Evolutionary conservation across 53 echinoderm and acorn worm genomes (phyloP).

Genomic region (Stichopus horrens): DNA sequence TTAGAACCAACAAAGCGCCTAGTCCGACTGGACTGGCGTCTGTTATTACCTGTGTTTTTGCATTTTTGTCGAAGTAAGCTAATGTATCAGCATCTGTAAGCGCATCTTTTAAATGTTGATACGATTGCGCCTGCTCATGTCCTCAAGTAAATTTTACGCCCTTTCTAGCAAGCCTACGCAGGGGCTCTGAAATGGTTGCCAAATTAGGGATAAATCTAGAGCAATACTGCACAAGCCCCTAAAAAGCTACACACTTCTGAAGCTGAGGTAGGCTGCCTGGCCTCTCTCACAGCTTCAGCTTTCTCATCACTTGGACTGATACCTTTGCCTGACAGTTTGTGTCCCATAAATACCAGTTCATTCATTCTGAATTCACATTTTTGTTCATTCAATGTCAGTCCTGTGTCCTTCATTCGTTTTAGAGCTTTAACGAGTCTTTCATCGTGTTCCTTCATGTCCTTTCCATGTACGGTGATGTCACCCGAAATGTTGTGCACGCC

Average conservation of each 20-base stretch:
- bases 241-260: conserved; percentile 62
- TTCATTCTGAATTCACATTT: conserved; percentile 61
- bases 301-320: conserved; percentile 54
- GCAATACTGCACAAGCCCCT: conserved; percentile 58
- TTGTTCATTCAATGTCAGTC: conserved; percentile 47
- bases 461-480: conserved; percentile 62
- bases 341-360: conserved; percentile 63
- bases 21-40: conserved; percentile 74
- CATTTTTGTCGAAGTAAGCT: conserved; percentile 59
- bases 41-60: conserved; percentile 51
- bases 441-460: conserved; percentile 54
- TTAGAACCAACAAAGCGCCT: conserved; percentile 62
- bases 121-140: conserved; percentile 47
- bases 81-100: conserved; percentile 48
- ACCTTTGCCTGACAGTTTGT: conserved; percentile 50
- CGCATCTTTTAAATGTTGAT: conserved; percentile 44
- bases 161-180: conserved; percentile 48
- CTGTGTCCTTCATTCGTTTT: conserved; percentile 42
- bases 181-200: conserved; percentile 56
- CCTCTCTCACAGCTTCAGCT: conserved; percentile 52
- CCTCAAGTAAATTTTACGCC: conserved; percentile 50
- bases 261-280: conserved; percentile 48
- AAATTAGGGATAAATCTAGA: conserved; percentile 54
- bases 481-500: conserved; percentile 64
- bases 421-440: conserved; percentile 42